Conservation (phyloP, 2,888 invertebrate genomes). For the Morpho achilles region DNA sequence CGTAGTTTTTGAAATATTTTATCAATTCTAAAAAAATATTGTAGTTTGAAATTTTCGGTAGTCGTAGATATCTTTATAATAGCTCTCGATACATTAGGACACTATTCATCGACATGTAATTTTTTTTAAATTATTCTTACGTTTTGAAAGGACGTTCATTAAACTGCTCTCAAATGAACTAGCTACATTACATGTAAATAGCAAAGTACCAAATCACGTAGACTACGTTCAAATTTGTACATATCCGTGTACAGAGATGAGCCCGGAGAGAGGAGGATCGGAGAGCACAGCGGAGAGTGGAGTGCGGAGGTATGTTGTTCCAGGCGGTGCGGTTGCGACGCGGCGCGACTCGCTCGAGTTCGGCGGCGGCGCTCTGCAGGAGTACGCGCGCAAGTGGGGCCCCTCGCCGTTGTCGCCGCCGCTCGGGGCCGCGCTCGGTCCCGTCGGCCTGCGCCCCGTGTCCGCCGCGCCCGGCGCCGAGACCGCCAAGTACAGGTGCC, state of each 20-base stretch:
- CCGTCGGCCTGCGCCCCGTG: slow-evolving; percentile 81
- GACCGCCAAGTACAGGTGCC: slow-evolving; percentile 85
- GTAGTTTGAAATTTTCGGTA: too few species aligned
- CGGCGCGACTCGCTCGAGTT: slow-evolving; percentile 79
- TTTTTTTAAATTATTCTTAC: not conserved
- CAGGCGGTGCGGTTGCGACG: slow-evolving; percentile 55
- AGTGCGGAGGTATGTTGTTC: slow-evolving; percentile 39
- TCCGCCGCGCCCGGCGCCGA: slow-evolving; percentile 93
- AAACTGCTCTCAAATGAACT: slow-evolving; percentile 13
- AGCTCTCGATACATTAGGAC: not conserved
- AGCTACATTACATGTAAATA: slow-evolving; percentile 2
- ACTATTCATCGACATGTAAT: not conserved
- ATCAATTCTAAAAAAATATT: too few species aligned
- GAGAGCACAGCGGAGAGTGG: slow-evolving; percentile 28
- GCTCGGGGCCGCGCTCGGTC: slow-evolving; percentile 81
- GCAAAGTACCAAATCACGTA: not conserved
- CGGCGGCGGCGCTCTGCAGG: slow-evolving; percentile 70
- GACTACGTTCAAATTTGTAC: slow-evolving; percentile 26
- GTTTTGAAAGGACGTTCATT: slow-evolving; percentile 6
- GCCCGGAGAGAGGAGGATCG: slow-evolving; percentile 8
- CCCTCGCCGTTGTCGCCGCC: slow-evolving; percentile 85
- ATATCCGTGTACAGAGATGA: slow-evolving; percentile 27
- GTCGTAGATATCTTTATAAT: too few species aligned
- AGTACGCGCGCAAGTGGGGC: slow-evolving; percentile 79
- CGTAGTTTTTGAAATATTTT: too few species aligned